phyloP scores from a whole-genome alignment of 1,140 invertebrate species.

The Cotesia typhae region DNA sequence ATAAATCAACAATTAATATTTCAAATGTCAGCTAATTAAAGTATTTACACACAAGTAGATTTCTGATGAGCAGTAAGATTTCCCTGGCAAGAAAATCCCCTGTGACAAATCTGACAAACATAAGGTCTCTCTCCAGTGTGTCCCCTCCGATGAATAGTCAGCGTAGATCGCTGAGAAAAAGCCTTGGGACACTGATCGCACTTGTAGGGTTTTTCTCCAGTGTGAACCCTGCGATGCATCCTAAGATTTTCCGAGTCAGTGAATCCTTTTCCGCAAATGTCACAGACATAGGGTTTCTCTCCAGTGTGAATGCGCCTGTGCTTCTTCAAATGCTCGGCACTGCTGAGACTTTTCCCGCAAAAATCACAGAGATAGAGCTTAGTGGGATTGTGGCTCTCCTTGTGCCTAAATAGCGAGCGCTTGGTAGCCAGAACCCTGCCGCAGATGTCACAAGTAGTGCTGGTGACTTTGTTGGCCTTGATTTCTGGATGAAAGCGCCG shows the following conservation, averaged over 20 bases:
- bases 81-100: constrained; percentile 64
- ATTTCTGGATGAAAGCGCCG: constrained; percentile 58
- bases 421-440: constrained; percentile 62
- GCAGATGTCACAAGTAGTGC: constrained; percentile 64
- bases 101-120: constrained; percentile 64
- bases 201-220: constrained; percentile 68
- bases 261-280: constrained; percentile 67
- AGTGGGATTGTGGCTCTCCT: constrained; percentile 71
- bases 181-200: constrained; percentile 66
- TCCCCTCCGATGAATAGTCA: constrained; percentile 65
- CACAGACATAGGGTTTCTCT: constrained; percentile 77
- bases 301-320: constrained; percentile 77
- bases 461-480: constrained; percentile 60
- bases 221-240: constrained; percentile 65
- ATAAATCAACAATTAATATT: too few relatives aligned
- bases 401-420: constrained; percentile 68
- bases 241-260: constrained; percentile 64
- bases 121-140: constrained; percentile 69
- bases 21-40: too few relatives aligned
- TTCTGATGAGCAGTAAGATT: constrained; percentile 65
- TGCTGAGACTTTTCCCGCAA: constrained; percentile 81
- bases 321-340: constrained; percentile 75
- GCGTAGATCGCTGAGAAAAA: constrained; percentile 64
- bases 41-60: constrained; percentile 57
- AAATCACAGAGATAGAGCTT: constrained; percentile 74